Base-by-base conservation (phyloP, 2,113 vertebrate species). In the Varanus salvator region DNA sequence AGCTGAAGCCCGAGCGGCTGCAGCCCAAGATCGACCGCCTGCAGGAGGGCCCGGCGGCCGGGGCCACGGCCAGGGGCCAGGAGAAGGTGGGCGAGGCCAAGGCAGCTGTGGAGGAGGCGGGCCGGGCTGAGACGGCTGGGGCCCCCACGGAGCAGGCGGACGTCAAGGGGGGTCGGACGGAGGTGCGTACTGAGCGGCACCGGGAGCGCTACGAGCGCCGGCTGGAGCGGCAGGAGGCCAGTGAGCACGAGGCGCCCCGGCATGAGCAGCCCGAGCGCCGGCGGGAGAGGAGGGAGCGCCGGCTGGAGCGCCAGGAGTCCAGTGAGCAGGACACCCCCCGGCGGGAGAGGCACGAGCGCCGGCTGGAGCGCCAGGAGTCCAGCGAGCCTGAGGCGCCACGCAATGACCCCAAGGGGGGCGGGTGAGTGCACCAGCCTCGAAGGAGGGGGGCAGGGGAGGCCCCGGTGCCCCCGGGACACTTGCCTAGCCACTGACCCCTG, bases 281-380 rank as follows among this genome's bases (percentile, higher is more conserved):
- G 15, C 96, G 97, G 12, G 98, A 98, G 78, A 88, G 98, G 14
- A 97, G 98, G 0, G 97, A 97, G 60, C 90, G 96, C 64, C 92
- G 98, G 17, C 54, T 97, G 90, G 98, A 98, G 60, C 96, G 98
- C 34, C 98, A 98, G 94, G 98, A 98, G 48, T 97, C 97, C 6
- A 94, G 95, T 1, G 97, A 98, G 93, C 86, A 97, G 31, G 98
- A 96, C 8, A 81, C 69, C 7, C 1, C 71, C 0, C 95, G 94
- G 84, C 93, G 97, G 12, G 98, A 98, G 78, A 88, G 98, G 14
- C 97, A 98, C 0, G 97, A 97, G 60, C 90, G 96, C 64, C 92
- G 98, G 17, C 54, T 97, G 90, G 98, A 98, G 60, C 96, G 98
- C 34, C 98, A 98, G 94, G 98, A 98, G 71, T 98, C 98, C 93